Percentiles rank a stretch among this genome's conserved stretches.
Evolutionary conservation across 1,140 invertebrate species (phyloP).

Genomic region (Diorhabda elongata): DNA sequence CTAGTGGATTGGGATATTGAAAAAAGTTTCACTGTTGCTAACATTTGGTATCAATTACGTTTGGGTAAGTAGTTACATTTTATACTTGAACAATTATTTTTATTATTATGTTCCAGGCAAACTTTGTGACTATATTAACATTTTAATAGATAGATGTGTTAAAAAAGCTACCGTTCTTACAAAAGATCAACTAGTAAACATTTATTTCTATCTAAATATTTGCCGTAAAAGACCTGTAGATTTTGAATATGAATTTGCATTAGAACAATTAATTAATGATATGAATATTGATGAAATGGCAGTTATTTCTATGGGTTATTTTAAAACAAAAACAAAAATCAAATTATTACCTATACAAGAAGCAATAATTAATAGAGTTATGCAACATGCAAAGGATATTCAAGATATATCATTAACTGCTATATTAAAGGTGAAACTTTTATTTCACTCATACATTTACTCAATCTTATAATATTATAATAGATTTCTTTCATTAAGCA

Average conservation of each 20-base stretch:
- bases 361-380: conserved; percentile 47
- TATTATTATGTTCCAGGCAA: conserved; percentile 22
- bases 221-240: conserved; percentile 45
- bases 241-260: conserved; percentile 54
- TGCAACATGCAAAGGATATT: conserved; percentile 43
- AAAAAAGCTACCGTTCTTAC: conserved; percentile 48
- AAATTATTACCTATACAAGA: conserved; percentile 45
- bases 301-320: conserved; percentile 57
- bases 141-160: conserved; percentile 48
- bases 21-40: conserved; percentile 49
- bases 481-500: too few species aligned
- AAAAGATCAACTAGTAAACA: conserved; percentile 52
- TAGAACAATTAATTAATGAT: conserved; percentile 47
- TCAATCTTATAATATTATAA: too few species aligned
- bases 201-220: conserved; percentile 54
- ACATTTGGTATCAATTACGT: conserved; percentile 51
- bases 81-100: not conserved
- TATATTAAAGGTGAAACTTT: conserved; percentile 52
- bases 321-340: conserved; percentile 57
- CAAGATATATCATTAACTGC: conserved; percentile 51
- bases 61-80: conserved; percentile 27
- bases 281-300: conserved; percentile 54
- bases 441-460: not conserved
- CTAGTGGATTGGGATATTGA: conserved; percentile 44
- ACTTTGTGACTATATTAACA: conserved; percentile 47